Percentiles rank a stretch among this genome's conserved stretches.
Evolutionary conservation across 2,888 invertebrate genomes (phyloP).

Genomic region (Tiliacea aurago): DNA sequence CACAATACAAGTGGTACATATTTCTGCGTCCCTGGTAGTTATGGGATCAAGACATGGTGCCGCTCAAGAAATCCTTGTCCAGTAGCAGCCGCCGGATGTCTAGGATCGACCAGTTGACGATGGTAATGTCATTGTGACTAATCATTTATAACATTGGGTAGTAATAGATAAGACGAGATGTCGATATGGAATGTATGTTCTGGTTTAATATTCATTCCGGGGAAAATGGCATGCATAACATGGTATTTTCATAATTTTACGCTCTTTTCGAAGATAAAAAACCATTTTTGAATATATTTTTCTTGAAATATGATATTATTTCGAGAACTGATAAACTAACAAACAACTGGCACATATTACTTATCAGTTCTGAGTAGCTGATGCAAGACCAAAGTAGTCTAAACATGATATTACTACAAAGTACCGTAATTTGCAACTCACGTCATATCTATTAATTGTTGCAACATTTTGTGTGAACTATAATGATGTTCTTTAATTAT

Average conservation of each 20-base stretch:
- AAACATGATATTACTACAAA: constrained; percentile 18
- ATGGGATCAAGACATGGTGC: constrained; percentile 97
- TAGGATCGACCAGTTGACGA: constrained; percentile 95
- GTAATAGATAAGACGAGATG: constrained; percentile 43
- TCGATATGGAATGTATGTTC: background rate
- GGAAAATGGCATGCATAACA: constrained; percentile 21
- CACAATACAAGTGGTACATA: constrained; percentile 75
- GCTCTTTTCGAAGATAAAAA: constrained; percentile 2
- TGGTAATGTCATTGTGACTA: constrained; percentile 91
- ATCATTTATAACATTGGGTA: constrained; percentile 57
- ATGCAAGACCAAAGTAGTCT: background rate
- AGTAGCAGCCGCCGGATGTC: constrained; percentile 95
- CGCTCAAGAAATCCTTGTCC: constrained; percentile 95
- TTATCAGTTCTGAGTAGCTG: constrained; percentile 24
- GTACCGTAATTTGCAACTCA: constrained; percentile 2
- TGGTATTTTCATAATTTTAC: constrained; percentile 10
- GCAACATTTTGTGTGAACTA: constrained; percentile 43
- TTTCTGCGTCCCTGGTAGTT: constrained; percentile 90
- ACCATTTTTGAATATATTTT: constrained; percentile 2
- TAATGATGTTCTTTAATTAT: constrained; percentile 24
- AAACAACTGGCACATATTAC: background rate
- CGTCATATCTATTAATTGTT: constrained; percentile 49
- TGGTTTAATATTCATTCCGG: background rate
- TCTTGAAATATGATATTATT: constrained; percentile 20
- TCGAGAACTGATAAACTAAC: constrained; percentile 1